Evolutionary conservation across 2,888 invertebrate genomes (phyloP).

Genomic region (Anticlea derivata): DNA sequence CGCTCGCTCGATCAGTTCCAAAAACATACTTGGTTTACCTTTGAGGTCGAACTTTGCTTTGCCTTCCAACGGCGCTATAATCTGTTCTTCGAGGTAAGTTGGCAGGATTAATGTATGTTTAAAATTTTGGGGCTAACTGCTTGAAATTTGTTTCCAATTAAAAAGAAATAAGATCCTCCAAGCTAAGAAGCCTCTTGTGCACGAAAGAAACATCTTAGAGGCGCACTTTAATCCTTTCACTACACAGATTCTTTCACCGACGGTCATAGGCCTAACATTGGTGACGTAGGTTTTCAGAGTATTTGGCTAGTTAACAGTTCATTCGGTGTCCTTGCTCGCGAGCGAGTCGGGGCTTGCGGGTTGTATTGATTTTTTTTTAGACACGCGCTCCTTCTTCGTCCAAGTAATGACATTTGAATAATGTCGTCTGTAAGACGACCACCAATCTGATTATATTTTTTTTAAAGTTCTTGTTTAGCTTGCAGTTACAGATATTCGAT

Average conservation of each 20-base stretch:
- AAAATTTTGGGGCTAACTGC: no score
- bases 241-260: no score
- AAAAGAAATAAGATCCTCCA: no score
- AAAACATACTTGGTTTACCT: neutral
- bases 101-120: no score
- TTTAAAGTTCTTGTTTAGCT: slow-evolving; percentile 8
- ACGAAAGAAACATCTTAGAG: no score
- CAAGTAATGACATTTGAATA: slow-evolving; percentile 60
- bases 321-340: slow-evolving; percentile 59
- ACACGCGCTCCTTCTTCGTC: slow-evolving; percentile 52
- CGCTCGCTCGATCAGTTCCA: neutral
- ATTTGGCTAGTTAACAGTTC: slow-evolving; percentile 51
- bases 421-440: slow-evolving; percentile 50
- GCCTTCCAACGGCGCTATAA: no score
- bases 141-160: no score
- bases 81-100: no score
- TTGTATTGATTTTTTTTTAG: slow-evolving; percentile 73
- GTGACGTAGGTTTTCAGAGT: slow-evolving; percentile 44
- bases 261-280: no score
- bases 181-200: no score
- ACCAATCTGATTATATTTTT: slow-evolving; percentile 30
- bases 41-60: neutral
- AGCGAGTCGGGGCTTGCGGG: slow-evolving; percentile 55
- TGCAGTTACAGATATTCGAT: neutral
- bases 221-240: no score